Evolutionary conservation across 2,113 vertebrate species (phyloP), one percentile per base, ranked within the genome.

Genomic region (Oplegnathus fasciatus): DNA sequence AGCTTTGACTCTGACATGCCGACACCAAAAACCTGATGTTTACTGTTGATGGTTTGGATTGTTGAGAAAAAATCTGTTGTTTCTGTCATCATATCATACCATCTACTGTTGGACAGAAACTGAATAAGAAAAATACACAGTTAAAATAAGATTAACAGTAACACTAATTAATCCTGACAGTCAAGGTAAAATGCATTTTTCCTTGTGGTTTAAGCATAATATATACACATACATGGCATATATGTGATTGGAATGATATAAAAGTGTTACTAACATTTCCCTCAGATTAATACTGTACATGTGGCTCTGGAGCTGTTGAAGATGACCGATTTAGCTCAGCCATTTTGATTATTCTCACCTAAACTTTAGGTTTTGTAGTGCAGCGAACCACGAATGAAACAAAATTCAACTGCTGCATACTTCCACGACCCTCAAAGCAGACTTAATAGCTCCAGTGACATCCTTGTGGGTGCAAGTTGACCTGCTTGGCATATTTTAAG

Each of bases 391-490:
- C 65, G 57, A 58, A 71, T 66, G 22, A 69, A 75, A 68, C 17
- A 11, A 61, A 75, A 62, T 74, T 65, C 48, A 50, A 50, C 58
- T 37, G 28, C 32, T 46, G 42, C 42, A 77, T 60, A 72, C 40
- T 54, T 42, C 3, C 20, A 70, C 6, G 2, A 46, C 32, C 73
- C 68, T 75, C 32, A 54, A 26, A 82, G 52, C 71, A 72, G 46
- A 34, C 73, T 65, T 78, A 57, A 77, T 65, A 60, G 55, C 55
- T 58, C 68, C 68, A 77, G 18, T 80, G 66, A 72, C 50, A 61
- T 82, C 44, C 71, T 73, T 66, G 67, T 62, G 82, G 73, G 55
- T 70, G 37, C 74, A 75, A n/a, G 46, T 34, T 64, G 74, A 78
- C 73, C 48, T 22, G 50, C 74, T 60, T 60, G 48, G 48, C 40